Base-by-base conservation (phyloP, 2,888 invertebrate species). In the Ichneumon xanthorius region DNA sequence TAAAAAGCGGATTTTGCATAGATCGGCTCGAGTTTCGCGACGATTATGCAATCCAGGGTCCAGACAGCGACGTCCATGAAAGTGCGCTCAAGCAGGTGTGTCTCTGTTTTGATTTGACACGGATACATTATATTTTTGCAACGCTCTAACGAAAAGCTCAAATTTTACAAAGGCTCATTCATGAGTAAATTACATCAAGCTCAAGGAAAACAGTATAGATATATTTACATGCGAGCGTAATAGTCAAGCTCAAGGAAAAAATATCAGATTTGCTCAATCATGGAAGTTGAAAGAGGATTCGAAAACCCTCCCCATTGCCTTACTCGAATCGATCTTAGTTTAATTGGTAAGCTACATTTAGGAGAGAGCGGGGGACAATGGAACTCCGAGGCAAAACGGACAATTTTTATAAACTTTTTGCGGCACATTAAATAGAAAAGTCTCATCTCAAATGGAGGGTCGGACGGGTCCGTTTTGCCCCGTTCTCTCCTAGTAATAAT, bases 1-100 rank as follows among this genome's bases (percentile, higher is more conserved):
- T 78, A 75, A 86, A 77, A 81, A 61, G 76, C 85, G 88, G 87
- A 86, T 87, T 90, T 91, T 90, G 92, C 91, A 92, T 92, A 93
- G 91, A 90, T 88, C 89, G 88, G 45, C 86, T 90, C 86, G 86
- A 77, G 88, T 83, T 87, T 84, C 85, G 80, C 75, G 87, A 78
- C 48, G 40, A 71, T 63, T 45, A 73, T 37, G 16, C 40, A 53
- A 85, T 78, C 45, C 16, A 16, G 16, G 33, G 73, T 73, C 53
- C 14, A 11, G 14, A 22, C 33, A 37, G 40, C 72, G 45, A 81
- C 16, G 61, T 81, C 63, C 14, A 67, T 61, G 16, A 76, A 65
- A 65, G 16, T 45, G 67, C 68, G 84, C 78, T 86, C 86, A 77
- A 80, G 2, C 11, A 45, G 7, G 78, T 22, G 14, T 48, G 55